phyloP scores from a whole-genome alignment of 2,888 invertebrate genomes.

The Rugalucina vietnamica region DNA sequence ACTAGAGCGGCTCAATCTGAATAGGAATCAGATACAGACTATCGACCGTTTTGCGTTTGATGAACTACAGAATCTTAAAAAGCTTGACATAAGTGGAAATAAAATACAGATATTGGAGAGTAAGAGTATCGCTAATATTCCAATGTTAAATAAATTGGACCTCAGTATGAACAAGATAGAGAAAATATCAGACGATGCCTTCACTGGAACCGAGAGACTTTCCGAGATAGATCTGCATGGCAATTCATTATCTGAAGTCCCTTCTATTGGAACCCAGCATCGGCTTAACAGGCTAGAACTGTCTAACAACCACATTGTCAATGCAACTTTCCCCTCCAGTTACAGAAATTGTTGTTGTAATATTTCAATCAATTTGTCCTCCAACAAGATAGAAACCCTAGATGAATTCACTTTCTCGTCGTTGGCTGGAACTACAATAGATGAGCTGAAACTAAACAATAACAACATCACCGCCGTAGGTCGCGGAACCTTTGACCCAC shows the following conservation, averaged over 20 bases:
- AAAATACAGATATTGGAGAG: too few species aligned
- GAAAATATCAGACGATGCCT: conserved; percentile 28
- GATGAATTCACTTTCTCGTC: conserved; percentile 60
- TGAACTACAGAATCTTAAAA: too few species aligned
- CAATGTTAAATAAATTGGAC: too few species aligned
- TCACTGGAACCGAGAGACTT: conserved; percentile 50
- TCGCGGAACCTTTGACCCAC: conserved; percentile 56
- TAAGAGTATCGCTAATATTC: too few species aligned
- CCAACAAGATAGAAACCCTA: conserved; percentile 64
- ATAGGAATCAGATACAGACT: too few species aligned
- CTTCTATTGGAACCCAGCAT: conserved; percentile 55
- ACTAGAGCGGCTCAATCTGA: too few species aligned
- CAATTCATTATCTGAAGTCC: conserved; percentile 62
- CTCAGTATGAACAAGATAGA: not conserved
- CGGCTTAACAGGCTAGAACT: conserved; percentile 62
- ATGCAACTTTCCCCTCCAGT: conserved; percentile 68
- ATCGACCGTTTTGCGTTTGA: too few species aligned
- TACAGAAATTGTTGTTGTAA: conserved; percentile 44
- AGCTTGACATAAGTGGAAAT: too few species aligned
- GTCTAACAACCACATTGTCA: conserved; percentile 62
- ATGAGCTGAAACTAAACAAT: conserved; percentile 65
- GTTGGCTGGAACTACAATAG: conserved; percentile 50
- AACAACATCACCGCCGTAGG: conserved; percentile 62
- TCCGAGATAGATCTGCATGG: conserved; percentile 58
- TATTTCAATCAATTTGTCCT: conserved; percentile 62